phyloP scores from a whole-genome alignment of 2,113 vertebrate species.

The Forbesichthys agassizii region DNA sequence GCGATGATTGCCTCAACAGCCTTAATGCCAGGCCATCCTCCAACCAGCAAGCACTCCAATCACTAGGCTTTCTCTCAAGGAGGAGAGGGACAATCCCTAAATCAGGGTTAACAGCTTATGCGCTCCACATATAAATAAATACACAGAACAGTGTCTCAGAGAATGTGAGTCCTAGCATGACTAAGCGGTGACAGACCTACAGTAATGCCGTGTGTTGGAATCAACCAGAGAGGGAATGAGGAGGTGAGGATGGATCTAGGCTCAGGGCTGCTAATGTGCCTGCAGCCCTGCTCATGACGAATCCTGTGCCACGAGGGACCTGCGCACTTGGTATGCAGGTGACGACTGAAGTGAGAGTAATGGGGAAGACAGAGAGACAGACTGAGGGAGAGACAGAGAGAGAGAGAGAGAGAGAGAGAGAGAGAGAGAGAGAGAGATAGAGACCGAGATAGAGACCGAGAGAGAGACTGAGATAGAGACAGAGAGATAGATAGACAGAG shows the following conservation, averaged over 20 bases:
- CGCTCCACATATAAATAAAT: not conserved
- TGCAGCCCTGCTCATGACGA: slow-evolving; percentile 31
- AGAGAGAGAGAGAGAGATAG: slow-evolving; percentile 20
- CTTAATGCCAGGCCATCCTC: slow-evolving; percentile 36
- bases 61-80: slow-evolving; percentile 61
- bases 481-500: slow-evolving; percentile 35
- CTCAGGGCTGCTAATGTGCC: slow-evolving; percentile 40
- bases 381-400: not conserved
- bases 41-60: slow-evolving; percentile 58
- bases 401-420: slow-evolving; percentile 38
- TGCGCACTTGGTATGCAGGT: slow-evolving; percentile 59
- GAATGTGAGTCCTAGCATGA: slow-evolving; percentile 19
- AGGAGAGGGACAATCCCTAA: slow-evolving; percentile 33
- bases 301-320: slow-evolving; percentile 33
- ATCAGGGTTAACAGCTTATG: slow-evolving; percentile 22
- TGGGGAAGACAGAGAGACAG: not conserved
- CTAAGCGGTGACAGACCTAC: slow-evolving; percentile 37
- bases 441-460: not conserved
- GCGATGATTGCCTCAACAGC: slow-evolving; percentile 48
- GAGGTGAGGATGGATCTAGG: slow-evolving; percentile 26
- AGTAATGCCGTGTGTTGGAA: not conserved
- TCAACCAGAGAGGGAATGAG: slow-evolving; percentile 24
- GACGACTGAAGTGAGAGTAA: slow-evolving; percentile 30
- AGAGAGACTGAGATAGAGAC: slow-evolving; percentile 18
- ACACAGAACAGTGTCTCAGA: not conserved